These are phyloP conservation scores for Microctenopoma steveboyesi DNA, from an alignment of 2,797 vertebrate genomes.

Conservation along the genomic window DNA sequence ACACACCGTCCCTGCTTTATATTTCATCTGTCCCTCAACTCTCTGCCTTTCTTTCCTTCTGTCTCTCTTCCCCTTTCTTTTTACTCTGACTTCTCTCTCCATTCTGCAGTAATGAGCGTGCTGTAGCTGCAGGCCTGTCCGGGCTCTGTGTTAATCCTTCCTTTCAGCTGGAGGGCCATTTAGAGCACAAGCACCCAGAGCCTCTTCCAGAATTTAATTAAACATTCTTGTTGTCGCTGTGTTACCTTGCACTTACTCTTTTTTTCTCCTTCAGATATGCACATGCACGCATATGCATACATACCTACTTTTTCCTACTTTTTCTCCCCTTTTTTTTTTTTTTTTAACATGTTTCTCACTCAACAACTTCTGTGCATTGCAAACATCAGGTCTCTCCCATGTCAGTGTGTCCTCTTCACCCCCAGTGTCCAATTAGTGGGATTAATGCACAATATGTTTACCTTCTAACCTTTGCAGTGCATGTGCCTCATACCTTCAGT, in stretches of 20 bases:
- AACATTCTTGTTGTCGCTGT: constrained; percentile 78
- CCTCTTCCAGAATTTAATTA: constrained; percentile 82
- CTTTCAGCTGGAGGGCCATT: constrained; percentile 82
- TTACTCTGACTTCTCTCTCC: constrained; percentile 60
- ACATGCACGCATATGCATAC: constrained; percentile 43
- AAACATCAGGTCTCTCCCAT: constrained; percentile 13
- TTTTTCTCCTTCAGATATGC: constrained; percentile 58
- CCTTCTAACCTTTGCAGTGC: constrained; percentile 3
- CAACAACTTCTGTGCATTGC: constrained; percentile 7
- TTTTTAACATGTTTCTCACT: not conserved
- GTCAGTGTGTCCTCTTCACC: constrained; percentile 14
- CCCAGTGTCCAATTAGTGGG: constrained; percentile 7
- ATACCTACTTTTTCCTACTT: constrained; percentile 5
- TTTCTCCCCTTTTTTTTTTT: not conserved
- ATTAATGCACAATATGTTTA: constrained; percentile 17
- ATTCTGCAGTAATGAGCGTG: constrained; percentile 75
- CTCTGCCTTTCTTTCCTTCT: constrained; percentile 16
- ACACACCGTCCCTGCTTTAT: constrained; percentile 34
- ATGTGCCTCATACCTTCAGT: constrained; percentile 14
- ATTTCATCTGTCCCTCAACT: constrained; percentile 30
- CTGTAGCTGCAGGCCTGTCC: constrained; percentile 73
- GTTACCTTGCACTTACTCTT: constrained; percentile 60
- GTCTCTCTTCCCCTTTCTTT: constrained; percentile 20
- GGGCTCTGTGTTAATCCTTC: constrained; percentile 78
- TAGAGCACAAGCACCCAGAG: constrained; percentile 74